phyloP scores from a whole-genome alignment of 2,113 vertebrate species.

The Tragelaphus imberbis region DNA sequence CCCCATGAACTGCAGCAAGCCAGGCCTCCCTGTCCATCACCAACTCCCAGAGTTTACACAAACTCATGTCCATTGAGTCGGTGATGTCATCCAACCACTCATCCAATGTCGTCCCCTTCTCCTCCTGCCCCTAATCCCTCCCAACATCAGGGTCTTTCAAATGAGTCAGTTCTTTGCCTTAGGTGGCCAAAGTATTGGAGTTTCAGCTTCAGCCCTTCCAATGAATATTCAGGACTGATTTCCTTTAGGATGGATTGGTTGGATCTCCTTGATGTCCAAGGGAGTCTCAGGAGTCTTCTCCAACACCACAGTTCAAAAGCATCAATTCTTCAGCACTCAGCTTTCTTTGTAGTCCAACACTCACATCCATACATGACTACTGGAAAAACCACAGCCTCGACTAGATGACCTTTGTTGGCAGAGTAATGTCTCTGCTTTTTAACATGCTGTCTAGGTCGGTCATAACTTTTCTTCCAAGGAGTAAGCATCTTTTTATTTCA shows the following conservation, averaged over 20 bases:
- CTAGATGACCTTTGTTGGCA: not conserved
- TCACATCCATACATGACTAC: not conserved
- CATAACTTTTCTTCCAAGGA: not conserved
- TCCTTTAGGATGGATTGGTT: not conserved
- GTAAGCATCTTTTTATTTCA: not conserved
- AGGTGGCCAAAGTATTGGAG: not conserved
- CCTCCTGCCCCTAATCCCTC: not conserved
- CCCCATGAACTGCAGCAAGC: not conserved
- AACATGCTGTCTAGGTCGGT: not conserved
- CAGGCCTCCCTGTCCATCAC: not conserved
- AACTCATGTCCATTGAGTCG: not conserved
- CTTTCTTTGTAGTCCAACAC: not conserved
- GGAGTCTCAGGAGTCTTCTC: not conserved
- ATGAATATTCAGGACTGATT: not conserved
- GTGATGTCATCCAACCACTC: not conserved
- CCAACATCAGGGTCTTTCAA: not conserved
- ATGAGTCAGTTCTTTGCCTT: not conserved
- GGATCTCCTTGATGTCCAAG: not conserved
- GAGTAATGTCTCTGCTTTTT: not conserved
- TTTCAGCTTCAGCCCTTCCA: not conserved
- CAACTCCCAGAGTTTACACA: not conserved
- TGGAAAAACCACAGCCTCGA: not conserved
- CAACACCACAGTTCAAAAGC: not conserved
- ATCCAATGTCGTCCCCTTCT: not conserved
- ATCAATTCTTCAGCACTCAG: not conserved